Base-by-base conservation (phyloP, 2,797 vertebrate species). In the Dendrocincla tyrannina region DNA sequence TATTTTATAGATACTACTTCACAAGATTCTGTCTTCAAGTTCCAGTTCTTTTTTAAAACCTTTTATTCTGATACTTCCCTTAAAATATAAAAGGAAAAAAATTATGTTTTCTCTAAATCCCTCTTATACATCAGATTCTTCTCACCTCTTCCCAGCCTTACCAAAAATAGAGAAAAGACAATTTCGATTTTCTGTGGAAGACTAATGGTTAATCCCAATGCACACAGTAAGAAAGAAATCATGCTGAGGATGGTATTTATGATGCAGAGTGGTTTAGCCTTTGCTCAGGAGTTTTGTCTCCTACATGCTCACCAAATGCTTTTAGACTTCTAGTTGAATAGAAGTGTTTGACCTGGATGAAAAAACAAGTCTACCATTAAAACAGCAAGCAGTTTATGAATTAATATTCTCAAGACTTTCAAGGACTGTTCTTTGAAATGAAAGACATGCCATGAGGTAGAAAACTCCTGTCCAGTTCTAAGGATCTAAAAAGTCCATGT, bases 371-470 rank as follows among this genome's bases (percentile, higher is more conserved):
- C 22, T 80, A 56, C 19, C 60, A 62, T 58, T 47, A 74, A 77
- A 91, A 75, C 7, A 66, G 30, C 12, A 81, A 88, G 64, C 50
- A 91, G 37, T 5, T 83, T 80, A 70, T 58, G 58, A 89, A 89
- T 74, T 80, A 89, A 91, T 13, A 70, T 83, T 79, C 70, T 78
- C 62, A 78, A 78, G 72, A 62, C 44, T 93, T 89, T 76, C n/a
- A 47, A 56, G 41, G 56, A 30, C 15, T 88, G 11, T 20, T 92
- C 62, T 90, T 83, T 60, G 47, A 89, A 60, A 55, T 47, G 20
- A 86, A 93, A 90, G 39, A 49, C 14, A 12, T 68, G 50, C 60
- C 33, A 62, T 17, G 58, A 83, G 25, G n/a, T 67, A 56, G 70
- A 77, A 70, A 92, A 75, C 37, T 87, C 24, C 53, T 44, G 28